Percentiles rank a stretch among this genome's conserved stretches.
Conservation (phyloP, 2,888 invertebrate genomes). For the Cataglyphis altisquamis region DNA sequence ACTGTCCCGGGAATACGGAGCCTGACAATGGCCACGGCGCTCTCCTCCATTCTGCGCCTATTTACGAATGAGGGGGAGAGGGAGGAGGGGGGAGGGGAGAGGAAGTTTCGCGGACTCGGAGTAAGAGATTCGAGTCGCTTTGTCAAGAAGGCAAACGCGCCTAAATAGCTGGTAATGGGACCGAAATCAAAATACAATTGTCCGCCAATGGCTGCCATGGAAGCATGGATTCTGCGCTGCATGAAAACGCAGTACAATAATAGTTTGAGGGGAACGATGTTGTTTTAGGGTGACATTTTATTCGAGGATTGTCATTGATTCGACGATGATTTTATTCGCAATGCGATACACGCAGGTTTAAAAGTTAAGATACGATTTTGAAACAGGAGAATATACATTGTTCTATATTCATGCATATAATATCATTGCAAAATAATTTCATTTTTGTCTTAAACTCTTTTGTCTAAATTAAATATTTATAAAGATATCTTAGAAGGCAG, state of each 20-base stretch:
- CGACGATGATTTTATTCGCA: not conserved
- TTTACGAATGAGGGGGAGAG: slow-evolving; percentile 20
- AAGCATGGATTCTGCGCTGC: slow-evolving; percentile 30
- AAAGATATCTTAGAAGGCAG: no score
- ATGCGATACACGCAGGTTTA: no score
- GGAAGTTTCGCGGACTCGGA: slow-evolving; percentile 39
- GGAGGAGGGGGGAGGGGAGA: slow-evolving; percentile 28
- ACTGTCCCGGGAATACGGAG: slow-evolving; percentile 76
- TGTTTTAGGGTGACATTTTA: slow-evolving; percentile 66
- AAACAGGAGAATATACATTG: not conserved
- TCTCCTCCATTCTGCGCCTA: slow-evolving; percentile 51
- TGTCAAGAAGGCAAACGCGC: slow-evolving; percentile 85
- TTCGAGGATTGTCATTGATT: not conserved
- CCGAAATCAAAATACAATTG: slow-evolving; percentile 83
- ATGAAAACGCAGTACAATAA: not conserved
- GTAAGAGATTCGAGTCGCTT: slow-evolving; percentile 83
- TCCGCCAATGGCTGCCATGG: slow-evolving; percentile 58
- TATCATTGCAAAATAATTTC: not conserved
- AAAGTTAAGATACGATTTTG: not conserved
- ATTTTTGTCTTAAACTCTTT: no score
- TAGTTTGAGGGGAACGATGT: slow-evolving; percentile 55
- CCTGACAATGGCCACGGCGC: slow-evolving; percentile 24
- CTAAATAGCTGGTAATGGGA: slow-evolving; percentile 84
- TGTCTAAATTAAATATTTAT: no score
- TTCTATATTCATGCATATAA: not conserved